Evolutionary conservation across 2,888 invertebrate species (phyloP).

Genomic region (Sinotaia quadrata): DNA sequence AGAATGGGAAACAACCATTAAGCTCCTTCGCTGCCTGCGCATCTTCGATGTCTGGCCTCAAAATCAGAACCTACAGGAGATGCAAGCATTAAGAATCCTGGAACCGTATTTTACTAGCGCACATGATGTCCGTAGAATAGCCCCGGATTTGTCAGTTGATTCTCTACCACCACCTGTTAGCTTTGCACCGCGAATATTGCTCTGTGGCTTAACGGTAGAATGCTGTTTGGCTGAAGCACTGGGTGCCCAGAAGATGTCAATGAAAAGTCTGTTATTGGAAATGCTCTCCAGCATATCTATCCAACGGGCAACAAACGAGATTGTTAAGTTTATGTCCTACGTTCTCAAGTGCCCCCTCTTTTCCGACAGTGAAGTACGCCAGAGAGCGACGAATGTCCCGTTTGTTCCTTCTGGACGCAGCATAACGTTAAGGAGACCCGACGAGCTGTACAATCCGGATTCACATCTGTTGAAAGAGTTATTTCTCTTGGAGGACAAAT

Average conservation of each 20-base stretch:
- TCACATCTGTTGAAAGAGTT: slow-evolving; percentile 41
- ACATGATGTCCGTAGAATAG: neutral
- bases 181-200: neutral
- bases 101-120: neutral
- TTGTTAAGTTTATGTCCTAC: slow-evolving; percentile 6
- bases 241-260: neutral
- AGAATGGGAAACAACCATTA: neutral
- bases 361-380: neutral
- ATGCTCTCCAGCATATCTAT: neutral
- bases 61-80: neutral
- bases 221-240: neutral
- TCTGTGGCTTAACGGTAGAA: neutral
- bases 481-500: slow-evolving; percentile 48
- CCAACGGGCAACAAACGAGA: neutral
- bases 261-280: neutral
- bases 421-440: slow-evolving; percentile 14
- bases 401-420: slow-evolving; percentile 14
- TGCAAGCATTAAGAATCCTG: neutral
- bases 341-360: neutral
- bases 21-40: neutral
- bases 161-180: neutral
- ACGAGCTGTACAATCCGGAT: slow-evolving; percentile 47
- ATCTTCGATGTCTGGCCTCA: slow-evolving; percentile 1
- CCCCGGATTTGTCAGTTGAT: neutral
- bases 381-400: slow-evolving; percentile 8